phyloP scores from a whole-genome alignment of 2,888 invertebrate genomes.

The Podotricha telesiphe region DNA sequence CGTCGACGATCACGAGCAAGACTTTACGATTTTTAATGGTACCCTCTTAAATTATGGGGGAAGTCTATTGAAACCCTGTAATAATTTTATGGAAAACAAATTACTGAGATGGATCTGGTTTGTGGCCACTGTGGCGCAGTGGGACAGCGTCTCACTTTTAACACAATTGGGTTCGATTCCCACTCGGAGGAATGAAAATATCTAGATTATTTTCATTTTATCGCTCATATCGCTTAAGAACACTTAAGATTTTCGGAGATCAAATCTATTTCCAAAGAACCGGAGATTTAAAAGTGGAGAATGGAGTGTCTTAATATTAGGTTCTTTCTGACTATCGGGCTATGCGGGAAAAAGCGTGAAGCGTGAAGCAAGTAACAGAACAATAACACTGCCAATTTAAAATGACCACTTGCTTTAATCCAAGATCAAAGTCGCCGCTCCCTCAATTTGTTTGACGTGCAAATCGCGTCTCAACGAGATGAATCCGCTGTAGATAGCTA shows the following conservation, averaged over 20 bases:
- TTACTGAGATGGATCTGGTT: background rate
- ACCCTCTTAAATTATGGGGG: constrained; percentile 21
- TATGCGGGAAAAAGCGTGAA: too few relatives aligned
- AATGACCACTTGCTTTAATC: constrained; percentile 27
- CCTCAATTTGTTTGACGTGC: constrained; percentile 39
- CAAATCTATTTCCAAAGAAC: too few relatives aligned
- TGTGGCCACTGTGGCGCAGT: background rate
- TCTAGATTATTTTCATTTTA: too few relatives aligned
- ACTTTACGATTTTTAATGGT: constrained; percentile 34
- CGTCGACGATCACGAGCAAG: constrained; percentile 37
- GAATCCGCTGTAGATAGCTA: constrained; percentile 42
- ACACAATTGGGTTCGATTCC: too few relatives aligned
- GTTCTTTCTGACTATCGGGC: too few relatives aligned
- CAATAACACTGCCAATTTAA: constrained; percentile 28
- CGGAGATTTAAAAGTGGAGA: too few relatives aligned
- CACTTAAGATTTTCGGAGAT: too few relatives aligned
- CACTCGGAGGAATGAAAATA: too few relatives aligned
- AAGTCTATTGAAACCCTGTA: constrained; percentile 14
- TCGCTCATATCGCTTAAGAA: too few relatives aligned
- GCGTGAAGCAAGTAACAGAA: background rate
- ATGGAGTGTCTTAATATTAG: too few relatives aligned
- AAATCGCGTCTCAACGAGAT: constrained; percentile 45
- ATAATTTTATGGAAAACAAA: constrained; percentile 15
- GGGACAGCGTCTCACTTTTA: too few relatives aligned
- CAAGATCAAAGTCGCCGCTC: constrained; percentile 39